Conservation (phyloP, 2,113 vertebrate genomes). For the Cranoglanis bouderius region DNA sequence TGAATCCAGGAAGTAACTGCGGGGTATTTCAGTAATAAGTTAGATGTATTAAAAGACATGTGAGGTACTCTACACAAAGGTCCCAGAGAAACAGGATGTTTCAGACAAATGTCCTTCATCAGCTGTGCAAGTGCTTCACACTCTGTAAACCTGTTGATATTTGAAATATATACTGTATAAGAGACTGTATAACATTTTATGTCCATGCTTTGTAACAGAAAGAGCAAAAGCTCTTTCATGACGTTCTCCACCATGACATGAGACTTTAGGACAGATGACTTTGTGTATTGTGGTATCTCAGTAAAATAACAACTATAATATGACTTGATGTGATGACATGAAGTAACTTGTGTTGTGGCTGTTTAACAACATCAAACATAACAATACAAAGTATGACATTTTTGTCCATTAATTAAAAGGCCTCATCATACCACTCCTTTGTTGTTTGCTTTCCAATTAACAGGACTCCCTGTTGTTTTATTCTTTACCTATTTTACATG, state of each 20-base stretch:
- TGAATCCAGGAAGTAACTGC: not conserved
- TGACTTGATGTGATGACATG: not conserved
- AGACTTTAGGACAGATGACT: not conserved
- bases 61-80: not conserved
- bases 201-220: not conserved
- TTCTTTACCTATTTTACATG: conserved; percentile 4
- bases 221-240: not conserved
- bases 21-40: not conserved
- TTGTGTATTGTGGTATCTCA: not conserved
- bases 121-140: not conserved
- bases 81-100: not conserved
- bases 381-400: not conserved
- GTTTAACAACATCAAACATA: not conserved
- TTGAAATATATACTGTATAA: not conserved
- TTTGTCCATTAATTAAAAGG: not conserved
- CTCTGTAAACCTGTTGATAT: not conserved
- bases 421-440: not conserved
- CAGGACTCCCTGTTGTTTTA: not conserved
- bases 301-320: not conserved
- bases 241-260: not conserved
- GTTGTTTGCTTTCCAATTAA: not conserved
- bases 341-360: not conserved
- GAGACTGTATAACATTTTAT: not conserved
- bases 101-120: not conserved
- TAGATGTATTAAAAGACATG: not conserved